A percentile compares a stretch with the other conserved stretches of the same genome.
Evolutionary conservation across 2,888 invertebrate genomes (phyloP).

Genomic region (Eurytoma californica): DNA sequence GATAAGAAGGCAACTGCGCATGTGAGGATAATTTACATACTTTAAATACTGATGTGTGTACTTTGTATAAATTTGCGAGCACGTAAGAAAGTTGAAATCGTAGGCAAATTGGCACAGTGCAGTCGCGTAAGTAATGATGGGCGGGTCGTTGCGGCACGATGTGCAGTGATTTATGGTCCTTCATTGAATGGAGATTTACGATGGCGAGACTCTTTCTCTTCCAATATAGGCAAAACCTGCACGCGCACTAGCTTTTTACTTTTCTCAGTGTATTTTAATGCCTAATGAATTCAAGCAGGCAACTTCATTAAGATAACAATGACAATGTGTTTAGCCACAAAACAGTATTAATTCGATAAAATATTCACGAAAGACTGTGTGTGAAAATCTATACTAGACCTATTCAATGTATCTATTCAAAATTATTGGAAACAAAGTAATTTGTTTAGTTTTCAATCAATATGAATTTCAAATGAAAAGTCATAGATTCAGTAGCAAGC

Average conservation of each 20-base stretch:
- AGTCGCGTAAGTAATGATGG: constrained; percentile 37
- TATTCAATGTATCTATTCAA: too few relatives aligned
- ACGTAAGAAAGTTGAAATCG: constrained; percentile 17
- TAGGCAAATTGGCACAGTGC: constrained; percentile 48
- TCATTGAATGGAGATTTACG: constrained; percentile 45
- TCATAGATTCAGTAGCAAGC: too few relatives aligned
- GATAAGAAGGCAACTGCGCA: neutral
- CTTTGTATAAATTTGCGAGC: constrained; percentile 11
- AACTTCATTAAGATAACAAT: too few relatives aligned
- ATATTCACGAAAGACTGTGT: too few relatives aligned
- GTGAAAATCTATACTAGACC: too few relatives aligned
- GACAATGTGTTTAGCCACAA: too few relatives aligned
- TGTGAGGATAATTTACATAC: neutral
- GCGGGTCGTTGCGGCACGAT: constrained; percentile 8
- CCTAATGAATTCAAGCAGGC: too few relatives aligned
- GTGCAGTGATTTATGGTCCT: constrained; percentile 28
- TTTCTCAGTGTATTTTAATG: too few relatives aligned
- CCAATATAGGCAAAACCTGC: constrained; percentile 6
- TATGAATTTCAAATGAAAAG: too few relatives aligned
- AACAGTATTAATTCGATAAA: too few relatives aligned
- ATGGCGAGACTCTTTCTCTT: constrained; percentile 24
- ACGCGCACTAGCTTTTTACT: neutral
- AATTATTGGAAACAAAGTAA: too few relatives aligned
- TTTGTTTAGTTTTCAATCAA: too few relatives aligned
- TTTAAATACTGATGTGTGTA: neutral